These are phyloP conservation scores for Laticauda colubrina DNA, from an alignment of 2,113 vertebrate genomes.

Conservation along the genomic window DNA sequence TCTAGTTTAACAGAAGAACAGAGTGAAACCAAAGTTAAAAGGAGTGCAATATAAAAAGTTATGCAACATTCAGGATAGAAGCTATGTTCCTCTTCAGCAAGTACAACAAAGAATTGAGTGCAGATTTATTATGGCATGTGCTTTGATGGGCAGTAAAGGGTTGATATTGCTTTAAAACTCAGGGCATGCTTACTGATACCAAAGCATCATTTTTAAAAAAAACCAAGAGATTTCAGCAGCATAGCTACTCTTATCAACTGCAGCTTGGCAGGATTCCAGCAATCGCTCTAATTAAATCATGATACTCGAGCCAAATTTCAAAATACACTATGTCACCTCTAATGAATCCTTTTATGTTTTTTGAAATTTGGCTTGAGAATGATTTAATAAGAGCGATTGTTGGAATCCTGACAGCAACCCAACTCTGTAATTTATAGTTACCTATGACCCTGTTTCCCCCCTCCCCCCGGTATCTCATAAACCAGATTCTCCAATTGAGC, in stretches of 20 bases:
- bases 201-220: background rate
- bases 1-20: slow-evolving; percentile 37
- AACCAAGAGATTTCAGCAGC: background rate
- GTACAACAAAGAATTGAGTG: background rate
- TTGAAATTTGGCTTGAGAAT: too few species aligned
- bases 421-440: too few species aligned
- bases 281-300: too few species aligned
- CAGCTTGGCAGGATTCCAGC: too few species aligned
- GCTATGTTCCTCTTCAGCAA: background rate
- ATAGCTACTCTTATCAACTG: background rate
- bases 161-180: background rate
- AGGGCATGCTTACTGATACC: background rate
- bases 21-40: background rate
- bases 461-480: too few species aligned
- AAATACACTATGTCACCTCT: too few species aligned
- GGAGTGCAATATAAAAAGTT: background rate
- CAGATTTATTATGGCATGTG: background rate
- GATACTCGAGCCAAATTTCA: too few species aligned
- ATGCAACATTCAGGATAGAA: background rate
- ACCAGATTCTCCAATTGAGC: too few species aligned
- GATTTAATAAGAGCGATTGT: too few species aligned
- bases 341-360: too few species aligned
- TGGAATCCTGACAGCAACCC: too few species aligned
- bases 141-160: background rate
- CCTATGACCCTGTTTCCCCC: too few species aligned